Conservation (phyloP, 2,888 invertebrate species). For the Eledona agricola region DNA sequence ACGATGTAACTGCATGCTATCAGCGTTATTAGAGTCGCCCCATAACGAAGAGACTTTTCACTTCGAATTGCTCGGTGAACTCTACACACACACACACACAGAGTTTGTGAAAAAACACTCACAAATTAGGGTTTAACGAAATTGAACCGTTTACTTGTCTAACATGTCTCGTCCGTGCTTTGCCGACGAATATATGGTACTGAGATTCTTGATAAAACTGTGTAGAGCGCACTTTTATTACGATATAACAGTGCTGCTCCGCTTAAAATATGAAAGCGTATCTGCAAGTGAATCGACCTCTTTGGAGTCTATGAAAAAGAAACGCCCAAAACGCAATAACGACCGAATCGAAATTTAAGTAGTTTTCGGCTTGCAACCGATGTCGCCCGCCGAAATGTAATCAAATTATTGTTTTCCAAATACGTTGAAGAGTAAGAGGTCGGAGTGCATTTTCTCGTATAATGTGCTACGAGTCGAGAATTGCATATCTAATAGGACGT, state of each 20-base stretch:
- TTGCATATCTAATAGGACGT: conserved; percentile 41
- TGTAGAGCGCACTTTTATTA: conserved; percentile 32
- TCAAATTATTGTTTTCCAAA: no score
- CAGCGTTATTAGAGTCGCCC: conserved; percentile 41
- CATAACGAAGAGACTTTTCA: conserved; percentile 33
- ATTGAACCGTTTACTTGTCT: conserved; percentile 37
- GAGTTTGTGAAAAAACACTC: conserved; percentile 29
- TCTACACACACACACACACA: no score
- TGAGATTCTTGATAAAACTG: conserved; percentile 36
- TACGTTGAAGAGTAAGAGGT: no score
- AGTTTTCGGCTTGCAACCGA: conserved; percentile 3
- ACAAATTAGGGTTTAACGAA: conserved; percentile 30
- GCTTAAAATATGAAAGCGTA: conserved; percentile 37
- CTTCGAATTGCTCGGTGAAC: conserved; percentile 32
- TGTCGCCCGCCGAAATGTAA: neutral
- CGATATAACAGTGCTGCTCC: conserved; percentile 23
- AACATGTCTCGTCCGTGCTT: conserved; percentile 31
- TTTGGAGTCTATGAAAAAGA: conserved; percentile 27
- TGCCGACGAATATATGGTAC: conserved; percentile 22
- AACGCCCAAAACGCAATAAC: conserved; percentile 11
- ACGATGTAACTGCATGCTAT: conserved; percentile 46
- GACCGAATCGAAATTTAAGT: conserved; percentile 25
- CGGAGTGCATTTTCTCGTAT: conserved; percentile 37
- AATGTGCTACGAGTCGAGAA: conserved; percentile 41
- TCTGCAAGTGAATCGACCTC: conserved; percentile 34